These are phyloP conservation scores for Heterocephalus glaber DNA, from an alignment of 2,113 vertebrate genomes.

Conservation along the genomic window DNA sequence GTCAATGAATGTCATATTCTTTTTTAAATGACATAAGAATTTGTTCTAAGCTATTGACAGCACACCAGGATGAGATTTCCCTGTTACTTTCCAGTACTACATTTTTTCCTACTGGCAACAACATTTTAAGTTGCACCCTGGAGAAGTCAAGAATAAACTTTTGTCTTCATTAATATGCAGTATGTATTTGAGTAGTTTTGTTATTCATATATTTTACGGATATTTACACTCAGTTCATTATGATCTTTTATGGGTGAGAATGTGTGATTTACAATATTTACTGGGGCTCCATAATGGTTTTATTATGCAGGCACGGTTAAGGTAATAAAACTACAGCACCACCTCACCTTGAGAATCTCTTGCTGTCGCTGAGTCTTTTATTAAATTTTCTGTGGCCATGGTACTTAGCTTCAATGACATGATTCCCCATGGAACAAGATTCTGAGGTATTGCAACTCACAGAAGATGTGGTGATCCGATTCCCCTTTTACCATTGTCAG, in stretches of 20 bases:
- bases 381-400: conserved; percentile 59
- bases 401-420: conserved; percentile 17
- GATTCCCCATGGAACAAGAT: neutral
- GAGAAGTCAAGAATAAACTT: conserved; percentile 56
- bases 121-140: neutral
- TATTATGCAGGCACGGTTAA: conserved; percentile 60
- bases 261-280: conserved; percentile 75
- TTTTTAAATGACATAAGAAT: neutral
- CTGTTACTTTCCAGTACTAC: neutral
- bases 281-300: conserved; percentile 20
- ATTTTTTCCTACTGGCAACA: neutral
- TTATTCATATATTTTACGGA: conserved; percentile 67
- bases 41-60: neutral
- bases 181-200: conserved; percentile 28
- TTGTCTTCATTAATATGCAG: conserved; percentile 40
- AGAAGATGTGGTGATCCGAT: neutral
- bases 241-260: conserved; percentile 61
- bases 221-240: conserved; percentile 66
- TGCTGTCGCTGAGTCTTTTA: conserved; percentile 58
- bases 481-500: neutral
- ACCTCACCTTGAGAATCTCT: conserved; percentile 69
- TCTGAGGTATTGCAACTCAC: neutral
- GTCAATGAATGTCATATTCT: neutral
- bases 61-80: neutral
- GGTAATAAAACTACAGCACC: conserved; percentile 69